A percentile compares a stretch with the other conserved stretches of the same genome.
Evolutionary conservation across 2,797 vertebrate species (phyloP).

Genomic region (Ara ararauna): DNA sequence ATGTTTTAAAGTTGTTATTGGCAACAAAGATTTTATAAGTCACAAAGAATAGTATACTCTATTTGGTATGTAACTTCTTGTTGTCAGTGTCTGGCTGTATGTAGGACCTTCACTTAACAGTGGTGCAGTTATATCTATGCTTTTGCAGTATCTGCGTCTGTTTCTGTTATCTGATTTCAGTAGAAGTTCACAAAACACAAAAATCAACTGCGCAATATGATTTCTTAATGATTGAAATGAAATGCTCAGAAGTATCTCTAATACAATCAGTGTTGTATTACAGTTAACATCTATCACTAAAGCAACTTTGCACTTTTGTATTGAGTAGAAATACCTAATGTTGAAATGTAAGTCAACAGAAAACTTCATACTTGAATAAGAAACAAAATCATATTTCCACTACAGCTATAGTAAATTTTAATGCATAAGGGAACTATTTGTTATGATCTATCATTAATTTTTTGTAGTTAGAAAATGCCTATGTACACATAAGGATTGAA

Average conservation of each 20-base stretch:
- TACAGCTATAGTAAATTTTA: not conserved
- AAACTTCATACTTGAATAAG: not conserved
- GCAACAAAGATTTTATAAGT: not conserved
- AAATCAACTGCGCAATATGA: not conserved
- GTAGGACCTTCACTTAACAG: not conserved
- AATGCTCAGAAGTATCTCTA: not conserved
- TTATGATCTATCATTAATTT: not conserved
- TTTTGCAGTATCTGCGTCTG: not conserved
- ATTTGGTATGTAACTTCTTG: not conserved
- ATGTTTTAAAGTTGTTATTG: not conserved
- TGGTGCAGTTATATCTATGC: not conserved
- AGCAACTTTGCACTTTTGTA: not conserved
- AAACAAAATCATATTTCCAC: not conserved
- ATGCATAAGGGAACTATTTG: fast-evolving
- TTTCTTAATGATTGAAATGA: not conserved
- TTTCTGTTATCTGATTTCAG: not conserved
- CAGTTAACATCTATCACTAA: not conserved
- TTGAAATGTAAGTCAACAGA: not conserved
- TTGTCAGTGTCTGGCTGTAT: not conserved
- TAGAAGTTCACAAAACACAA: not conserved
- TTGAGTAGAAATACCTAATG: not conserved
- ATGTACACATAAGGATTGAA: not conserved
- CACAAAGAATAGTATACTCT: not conserved
- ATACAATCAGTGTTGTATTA: not conserved
- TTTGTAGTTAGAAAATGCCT: not conserved